A percentile compares a stretch with the other conserved stretches of the same genome.
Conservation (phyloP, 2,888 invertebrate species). For the Napeogenes sylphis region DNA sequence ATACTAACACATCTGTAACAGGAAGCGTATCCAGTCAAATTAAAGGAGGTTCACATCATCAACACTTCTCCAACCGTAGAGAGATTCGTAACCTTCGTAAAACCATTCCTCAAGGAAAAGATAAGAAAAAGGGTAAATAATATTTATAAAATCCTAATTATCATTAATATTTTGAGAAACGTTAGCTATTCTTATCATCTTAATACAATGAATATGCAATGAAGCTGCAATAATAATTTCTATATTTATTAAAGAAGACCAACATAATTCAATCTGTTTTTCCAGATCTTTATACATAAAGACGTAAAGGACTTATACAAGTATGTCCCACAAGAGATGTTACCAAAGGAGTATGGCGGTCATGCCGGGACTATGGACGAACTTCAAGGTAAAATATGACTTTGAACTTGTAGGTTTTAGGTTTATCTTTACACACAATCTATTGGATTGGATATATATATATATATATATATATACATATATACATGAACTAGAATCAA, state of each 20-base stretch:
- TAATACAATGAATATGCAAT: no score
- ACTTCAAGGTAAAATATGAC: constrained; percentile 77
- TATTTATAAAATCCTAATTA: neutral
- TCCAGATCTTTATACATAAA: constrained; percentile 85
- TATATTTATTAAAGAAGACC: neutral
- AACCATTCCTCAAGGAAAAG: constrained; percentile 91
- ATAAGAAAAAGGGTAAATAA: constrained; percentile 82
- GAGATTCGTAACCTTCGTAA: constrained; percentile 88
- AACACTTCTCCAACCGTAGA: constrained; percentile 90
- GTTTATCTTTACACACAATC: no score
- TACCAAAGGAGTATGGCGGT: constrained; percentile 91
- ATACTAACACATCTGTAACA: constrained; percentile 29
- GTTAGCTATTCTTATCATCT: no score
- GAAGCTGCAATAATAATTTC: neutral
- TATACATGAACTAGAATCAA: no score
- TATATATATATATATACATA: no score
- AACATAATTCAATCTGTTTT: constrained; percentile 12
- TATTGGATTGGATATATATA: no score
- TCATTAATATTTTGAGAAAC: neutral
- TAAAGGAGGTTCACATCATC: constrained; percentile 90
- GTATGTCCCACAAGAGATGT: constrained; percentile 85
- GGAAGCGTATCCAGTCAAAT: constrained; percentile 86
- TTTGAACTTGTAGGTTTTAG: neutral
- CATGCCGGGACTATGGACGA: constrained; percentile 82
- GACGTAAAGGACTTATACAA: constrained; percentile 86